Conservation (phyloP, 2,113 vertebrate species). For the Pelecanus crispus region DNA sequence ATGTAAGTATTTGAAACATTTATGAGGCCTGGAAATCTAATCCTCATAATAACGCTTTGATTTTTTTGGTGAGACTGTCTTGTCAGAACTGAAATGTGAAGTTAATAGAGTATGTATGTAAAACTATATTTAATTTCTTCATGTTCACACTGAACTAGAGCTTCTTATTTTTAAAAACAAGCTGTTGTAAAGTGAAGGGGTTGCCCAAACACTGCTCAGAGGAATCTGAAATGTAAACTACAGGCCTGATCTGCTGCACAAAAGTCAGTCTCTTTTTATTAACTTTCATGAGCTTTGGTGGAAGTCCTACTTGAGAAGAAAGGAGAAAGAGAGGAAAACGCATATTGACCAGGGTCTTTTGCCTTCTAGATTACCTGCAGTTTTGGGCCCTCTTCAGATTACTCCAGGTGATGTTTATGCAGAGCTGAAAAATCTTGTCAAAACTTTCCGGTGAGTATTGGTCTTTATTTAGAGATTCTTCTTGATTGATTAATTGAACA, state of each 20-base stretch:
- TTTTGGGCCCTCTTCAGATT: constrained; percentile 82
- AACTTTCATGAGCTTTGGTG: not conserved
- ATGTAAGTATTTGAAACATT: not conserved
- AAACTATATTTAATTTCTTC: not conserved
- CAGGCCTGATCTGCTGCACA: not conserved
- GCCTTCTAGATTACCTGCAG: constrained; percentile 77
- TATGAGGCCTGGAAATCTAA: not conserved
- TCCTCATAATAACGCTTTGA: not conserved
- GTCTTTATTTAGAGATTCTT: not conserved
- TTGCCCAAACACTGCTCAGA: not conserved
- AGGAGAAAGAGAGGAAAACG: not conserved
- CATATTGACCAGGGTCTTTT: not conserved
- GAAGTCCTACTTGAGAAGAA: not conserved
- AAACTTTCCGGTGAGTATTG: constrained; percentile 86
- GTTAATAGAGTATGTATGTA: not conserved
- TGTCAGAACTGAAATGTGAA: not conserved
- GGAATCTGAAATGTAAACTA: not conserved
- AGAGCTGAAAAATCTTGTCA: constrained; percentile 86
- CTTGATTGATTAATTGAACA: not conserved
- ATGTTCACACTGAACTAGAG: not conserved
- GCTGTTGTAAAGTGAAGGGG: not conserved
- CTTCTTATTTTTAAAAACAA: not conserved
- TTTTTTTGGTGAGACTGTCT: not conserved
- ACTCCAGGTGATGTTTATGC: constrained; percentile 79
- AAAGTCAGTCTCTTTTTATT: not conserved